phyloP scores from a whole-genome alignment of 1,140 invertebrate species.

The Trichonephila clavata region DNA sequence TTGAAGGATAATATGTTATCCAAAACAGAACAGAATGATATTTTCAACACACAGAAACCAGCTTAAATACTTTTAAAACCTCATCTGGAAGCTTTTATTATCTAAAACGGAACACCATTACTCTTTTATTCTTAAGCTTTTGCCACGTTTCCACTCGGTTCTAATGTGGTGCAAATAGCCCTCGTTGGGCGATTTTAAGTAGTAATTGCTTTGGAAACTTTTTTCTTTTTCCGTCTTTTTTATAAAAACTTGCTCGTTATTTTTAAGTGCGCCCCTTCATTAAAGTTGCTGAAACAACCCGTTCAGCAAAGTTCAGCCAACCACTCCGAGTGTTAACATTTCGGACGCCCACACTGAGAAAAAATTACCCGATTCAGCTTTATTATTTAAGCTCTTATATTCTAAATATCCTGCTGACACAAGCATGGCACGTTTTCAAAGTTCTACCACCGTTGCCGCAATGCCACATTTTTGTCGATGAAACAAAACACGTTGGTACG shows the following conservation, averaged over 20 bases:
- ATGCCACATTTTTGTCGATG: constrained; percentile 55
- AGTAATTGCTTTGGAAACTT: not conserved
- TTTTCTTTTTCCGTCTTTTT: not conserved
- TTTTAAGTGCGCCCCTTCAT: constrained; percentile 25
- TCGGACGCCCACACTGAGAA: not conserved
- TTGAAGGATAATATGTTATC: not conserved
- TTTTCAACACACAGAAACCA: not conserved
- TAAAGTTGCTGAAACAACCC: constrained; percentile 13
- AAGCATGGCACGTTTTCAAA: constrained; percentile 59
- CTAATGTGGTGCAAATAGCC: constrained; percentile 6
- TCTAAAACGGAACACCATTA: not conserved
- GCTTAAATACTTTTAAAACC: not conserved
- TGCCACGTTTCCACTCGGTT: not conserved
- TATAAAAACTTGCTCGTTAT: not conserved
- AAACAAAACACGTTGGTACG: constrained; percentile 28
- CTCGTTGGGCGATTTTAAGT: not conserved
- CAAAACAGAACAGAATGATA: not conserved
- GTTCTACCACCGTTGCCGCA: not conserved
- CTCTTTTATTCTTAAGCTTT: not conserved
- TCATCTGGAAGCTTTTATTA: not conserved
- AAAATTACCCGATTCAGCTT: constrained; percentile 52
- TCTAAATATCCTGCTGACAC: constrained; percentile 66
- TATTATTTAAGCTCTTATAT: constrained; percentile 55
- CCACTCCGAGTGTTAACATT: constrained; percentile 2
- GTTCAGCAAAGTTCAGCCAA: constrained; percentile 33